Conservation (phyloP, 1,140 invertebrate species). For the Stegodyphus dumicola region DNA sequence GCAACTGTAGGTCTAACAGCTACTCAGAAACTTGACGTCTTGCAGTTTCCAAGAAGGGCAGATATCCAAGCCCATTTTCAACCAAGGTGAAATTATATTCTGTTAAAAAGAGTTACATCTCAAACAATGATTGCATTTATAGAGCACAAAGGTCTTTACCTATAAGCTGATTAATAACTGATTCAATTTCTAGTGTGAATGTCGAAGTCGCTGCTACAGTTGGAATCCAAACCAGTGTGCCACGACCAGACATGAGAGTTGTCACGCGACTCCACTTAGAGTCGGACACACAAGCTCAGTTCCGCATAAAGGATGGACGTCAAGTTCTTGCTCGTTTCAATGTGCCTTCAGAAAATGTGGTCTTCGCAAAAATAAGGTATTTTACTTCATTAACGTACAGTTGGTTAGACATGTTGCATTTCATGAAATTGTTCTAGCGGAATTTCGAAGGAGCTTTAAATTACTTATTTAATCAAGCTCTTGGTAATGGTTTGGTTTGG, state of each 20-base stretch:
- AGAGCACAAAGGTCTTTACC: no score
- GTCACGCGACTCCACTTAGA: constrained; percentile 11
- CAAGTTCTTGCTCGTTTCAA: neutral
- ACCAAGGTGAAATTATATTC: constrained; percentile 61
- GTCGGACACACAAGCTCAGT: constrained; percentile 20
- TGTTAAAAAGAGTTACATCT: no score
- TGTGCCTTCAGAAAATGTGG: constrained; percentile 47
- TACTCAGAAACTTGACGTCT: constrained; percentile 77
- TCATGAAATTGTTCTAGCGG: no score
- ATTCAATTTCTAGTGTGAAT: constrained; percentile 22
- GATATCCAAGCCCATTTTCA: constrained; percentile 75
- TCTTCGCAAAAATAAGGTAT: constrained; percentile 33
- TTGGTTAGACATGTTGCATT: no score
- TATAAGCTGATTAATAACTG: no score
- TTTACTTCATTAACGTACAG: neutral
- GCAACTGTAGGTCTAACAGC: constrained; percentile 78
- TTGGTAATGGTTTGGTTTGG: no score
- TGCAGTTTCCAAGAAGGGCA: constrained; percentile 73
- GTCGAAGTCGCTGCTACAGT: constrained; percentile 38
- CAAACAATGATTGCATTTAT: no score
- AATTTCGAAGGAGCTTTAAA: no score
- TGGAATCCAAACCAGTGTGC: constrained; percentile 28
- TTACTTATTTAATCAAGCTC: no score
- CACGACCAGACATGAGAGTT: constrained; percentile 35
- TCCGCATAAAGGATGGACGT: constrained; percentile 30